These are phyloP conservation scores for Halesus radiatus DNA, from an alignment of 1,140 invertebrate species.

Conservation along the genomic window DNA sequence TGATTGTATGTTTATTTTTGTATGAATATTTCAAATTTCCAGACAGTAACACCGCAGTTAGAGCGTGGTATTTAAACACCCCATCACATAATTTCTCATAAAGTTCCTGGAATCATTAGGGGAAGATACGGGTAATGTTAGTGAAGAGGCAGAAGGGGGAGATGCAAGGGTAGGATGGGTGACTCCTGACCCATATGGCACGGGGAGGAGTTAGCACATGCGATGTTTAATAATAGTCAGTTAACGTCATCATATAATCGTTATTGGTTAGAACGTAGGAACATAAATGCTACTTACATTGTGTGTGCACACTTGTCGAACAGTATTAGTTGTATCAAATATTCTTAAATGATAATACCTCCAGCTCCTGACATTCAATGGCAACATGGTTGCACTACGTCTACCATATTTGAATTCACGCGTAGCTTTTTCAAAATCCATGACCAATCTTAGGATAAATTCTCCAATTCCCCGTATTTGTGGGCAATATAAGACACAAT, in stretches of 20 bases:
- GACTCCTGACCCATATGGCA: conserved; percentile 55
- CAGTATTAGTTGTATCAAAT: neutral
- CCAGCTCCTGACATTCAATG: too few species aligned
- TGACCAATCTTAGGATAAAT: too few species aligned
- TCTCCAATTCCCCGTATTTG: too few species aligned
- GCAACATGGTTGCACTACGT: too few species aligned
- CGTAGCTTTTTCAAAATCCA: too few species aligned
- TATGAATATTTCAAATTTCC: too few species aligned
- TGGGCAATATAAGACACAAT: too few species aligned
- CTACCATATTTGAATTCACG: too few species aligned
- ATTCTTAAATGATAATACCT: too few species aligned
- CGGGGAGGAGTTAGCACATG: conserved; percentile 35
- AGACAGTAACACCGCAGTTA: neutral
- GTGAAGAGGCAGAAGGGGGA: neutral
- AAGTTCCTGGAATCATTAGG: neutral
- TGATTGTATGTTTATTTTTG: too few species aligned
- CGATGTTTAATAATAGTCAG: neutral
- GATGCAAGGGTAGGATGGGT: neutral
- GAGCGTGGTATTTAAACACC: neutral
- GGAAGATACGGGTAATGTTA: conserved; percentile 19
- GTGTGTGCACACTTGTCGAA: neutral
- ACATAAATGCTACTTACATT: neutral
- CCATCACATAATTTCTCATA: neutral
- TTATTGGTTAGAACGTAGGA: neutral
- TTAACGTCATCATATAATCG: neutral